Base-by-base conservation (phyloP, 2,888 invertebrate species). In the Gisinianus flammeolus region DNA sequence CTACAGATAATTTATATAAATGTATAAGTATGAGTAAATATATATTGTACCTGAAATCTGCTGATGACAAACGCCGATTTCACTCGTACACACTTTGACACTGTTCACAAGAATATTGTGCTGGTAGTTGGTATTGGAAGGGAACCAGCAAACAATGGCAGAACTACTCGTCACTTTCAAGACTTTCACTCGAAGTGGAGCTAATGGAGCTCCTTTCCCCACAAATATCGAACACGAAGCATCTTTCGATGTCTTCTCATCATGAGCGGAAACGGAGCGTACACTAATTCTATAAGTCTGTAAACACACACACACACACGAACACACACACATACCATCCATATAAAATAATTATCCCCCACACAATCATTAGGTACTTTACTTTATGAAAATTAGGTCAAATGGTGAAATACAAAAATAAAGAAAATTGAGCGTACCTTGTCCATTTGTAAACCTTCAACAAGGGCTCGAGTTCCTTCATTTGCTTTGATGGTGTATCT, bases 241-340 rank as follows among this genome's bases (percentile, higher is more conserved):
- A 30, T 71, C 71, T 31, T n/a, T 16, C n/a, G 71, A 71, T n/a
- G n/a, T 52, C 54, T 56, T 71, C 33, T 30, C 68, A 24, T 52
- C 26, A 26, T 26, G 19, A 2, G 0, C 28, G 2, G 22, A 8
- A 35, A 71, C 71, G 26, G 54, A 56, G 8, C 71, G 26, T 16
- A 71, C 71, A 54, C 71, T 71, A 16, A 71, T 52, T 54, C 71
- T 71, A 19, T 71, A 71, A 19, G 71, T 54, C 71, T 71, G 24
- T 10, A 69, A 3, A 54, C 19, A 31, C 6, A 26, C 30, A 66
- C 30, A 64, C 52, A 44, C 52, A 44, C 52, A 44, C 52, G 16
- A 16, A 44, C 52, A 4, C 56, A 56, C 19, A n/a, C 22, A 56
- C 56, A n/a, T 56, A 56, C 16, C n/a, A 56, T 22, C 56, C 56